Base-by-base conservation (phyloP, 2,888 invertebrate genomes). In the Hybos culiciformis region DNA sequence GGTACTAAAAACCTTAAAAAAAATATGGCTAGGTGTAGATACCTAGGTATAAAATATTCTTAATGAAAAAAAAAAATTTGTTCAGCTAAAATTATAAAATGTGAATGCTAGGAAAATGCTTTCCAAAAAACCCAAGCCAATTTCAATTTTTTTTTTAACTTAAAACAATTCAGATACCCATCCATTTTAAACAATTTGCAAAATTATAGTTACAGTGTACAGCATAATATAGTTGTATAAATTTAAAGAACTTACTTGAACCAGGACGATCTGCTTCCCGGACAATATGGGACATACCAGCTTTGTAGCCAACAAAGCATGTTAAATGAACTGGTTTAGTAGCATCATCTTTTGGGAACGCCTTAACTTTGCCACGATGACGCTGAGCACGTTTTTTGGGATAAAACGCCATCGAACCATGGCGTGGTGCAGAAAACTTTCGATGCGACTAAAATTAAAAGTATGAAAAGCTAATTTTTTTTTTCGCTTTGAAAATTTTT, bases 361-460 rank as follows among this genome's bases (percentile, higher is more conserved):
- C 91, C 90, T 98, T 98, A 51, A 93, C 91, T 71, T 96, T 97
- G 58, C 98, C 98, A 72, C 96, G 87, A 74, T 94, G 94, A 62
- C 94, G 83, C 54, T 79, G 79, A 54, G 92, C 85, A 55, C 98
- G 80, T 72, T 98, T 99, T 73, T 96, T 97, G 61, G 98, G 98
- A 71, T 96, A 87, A 78, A 98, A 99, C 57, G 96, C 97, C 90
- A 98, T 93, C 44, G 96, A 97, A 59, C 98, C 98, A 80, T 98
- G 98, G 57, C 98, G 88, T 57, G 98, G 98, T 36, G 97, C 97
- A 64, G 94, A 96, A 71, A 98, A 99, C 70, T 99, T 98, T 66
- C 98, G 83, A 74, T 98, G 98, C 72, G 97, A 97, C 98, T 97
- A 69, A 19, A n/a, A n/a, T n/a, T n/a, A n/a, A n/a, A n/a, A n/a